Conservation (phyloP, 1,140 invertebrate species). For the Apis laboriosa region DNA sequence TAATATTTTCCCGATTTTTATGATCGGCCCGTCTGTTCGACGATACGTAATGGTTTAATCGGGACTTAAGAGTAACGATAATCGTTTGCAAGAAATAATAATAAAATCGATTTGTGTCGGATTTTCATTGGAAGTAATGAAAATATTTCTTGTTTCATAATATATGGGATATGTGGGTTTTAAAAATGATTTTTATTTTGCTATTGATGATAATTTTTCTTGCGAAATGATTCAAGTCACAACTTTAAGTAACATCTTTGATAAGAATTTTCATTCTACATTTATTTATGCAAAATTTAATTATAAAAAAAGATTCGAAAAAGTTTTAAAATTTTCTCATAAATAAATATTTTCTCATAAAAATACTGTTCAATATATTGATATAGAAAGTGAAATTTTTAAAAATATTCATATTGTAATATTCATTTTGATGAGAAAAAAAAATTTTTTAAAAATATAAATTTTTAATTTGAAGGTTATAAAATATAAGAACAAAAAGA, state of each 20-base stretch:
- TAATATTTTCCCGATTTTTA: not conserved
- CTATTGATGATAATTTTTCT: not conserved
- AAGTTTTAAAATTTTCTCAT: too few relatives aligned
- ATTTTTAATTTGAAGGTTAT: too few relatives aligned
- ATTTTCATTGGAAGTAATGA: not conserved
- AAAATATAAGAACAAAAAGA: too few relatives aligned
- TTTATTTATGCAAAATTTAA: too few relatives aligned
- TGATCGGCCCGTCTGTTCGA: not conserved
- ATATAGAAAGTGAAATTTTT: too few relatives aligned
- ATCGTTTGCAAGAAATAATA: not conserved
- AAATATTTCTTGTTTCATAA: not conserved
- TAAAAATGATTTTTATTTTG: not conserved
- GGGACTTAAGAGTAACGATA: not conserved
- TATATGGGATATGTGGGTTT: fast-evolving
- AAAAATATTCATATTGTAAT: too few relatives aligned
- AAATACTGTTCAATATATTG: too few relatives aligned
- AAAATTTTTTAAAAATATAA: too few relatives aligned
- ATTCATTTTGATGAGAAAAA: too few relatives aligned
- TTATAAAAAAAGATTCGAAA: too few relatives aligned
- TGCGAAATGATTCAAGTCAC: not conserved
- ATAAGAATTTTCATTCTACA: not conserved
- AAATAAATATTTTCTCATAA: too few relatives aligned
- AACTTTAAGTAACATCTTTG: not conserved
- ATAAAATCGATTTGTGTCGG: not conserved
- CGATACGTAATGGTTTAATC: not conserved